Conservation (phyloP, 2,113 vertebrate species). For the Agelaius tricolor region DNA sequence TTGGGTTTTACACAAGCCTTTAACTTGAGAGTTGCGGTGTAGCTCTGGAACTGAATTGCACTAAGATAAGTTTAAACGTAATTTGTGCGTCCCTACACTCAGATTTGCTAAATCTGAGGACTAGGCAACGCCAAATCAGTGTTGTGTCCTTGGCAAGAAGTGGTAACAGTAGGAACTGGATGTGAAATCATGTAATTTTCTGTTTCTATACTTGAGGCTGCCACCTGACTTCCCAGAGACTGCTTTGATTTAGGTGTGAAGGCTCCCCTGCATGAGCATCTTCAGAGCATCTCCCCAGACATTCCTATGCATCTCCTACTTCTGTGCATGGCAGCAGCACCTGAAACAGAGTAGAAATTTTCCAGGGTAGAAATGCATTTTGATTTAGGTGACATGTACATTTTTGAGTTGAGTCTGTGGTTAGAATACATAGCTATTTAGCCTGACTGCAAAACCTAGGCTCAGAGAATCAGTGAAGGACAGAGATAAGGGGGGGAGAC, state of each 20-base stretch:
- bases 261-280: not conserved
- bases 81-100: not conserved
- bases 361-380: too few species aligned
- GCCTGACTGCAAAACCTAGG: too few species aligned
- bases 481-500: too few species aligned
- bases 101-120: not conserved
- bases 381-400: too few species aligned
- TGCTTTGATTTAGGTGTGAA: not conserved
- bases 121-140: fast-evolving
- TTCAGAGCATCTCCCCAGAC: not conserved
- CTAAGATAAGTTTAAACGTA: not conserved
- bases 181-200: fast-evolving
- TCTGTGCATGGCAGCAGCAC: not conserved
- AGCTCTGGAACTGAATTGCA: not conserved
- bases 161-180: not conserved
- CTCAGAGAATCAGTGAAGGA: too few species aligned
- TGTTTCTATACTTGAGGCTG: not conserved
- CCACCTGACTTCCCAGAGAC: not conserved
- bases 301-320: fast-evolving
- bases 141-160: fast-evolving
- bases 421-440: too few species aligned
- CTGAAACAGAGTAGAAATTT: too few species aligned
- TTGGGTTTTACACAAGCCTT: not conserved
- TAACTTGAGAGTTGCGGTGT: fast-evolving
- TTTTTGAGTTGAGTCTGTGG: too few species aligned